Evolutionary conservation across 2,797 vertebrate genomes (phyloP).

Genomic region (Cottoperca gobio): DNA sequence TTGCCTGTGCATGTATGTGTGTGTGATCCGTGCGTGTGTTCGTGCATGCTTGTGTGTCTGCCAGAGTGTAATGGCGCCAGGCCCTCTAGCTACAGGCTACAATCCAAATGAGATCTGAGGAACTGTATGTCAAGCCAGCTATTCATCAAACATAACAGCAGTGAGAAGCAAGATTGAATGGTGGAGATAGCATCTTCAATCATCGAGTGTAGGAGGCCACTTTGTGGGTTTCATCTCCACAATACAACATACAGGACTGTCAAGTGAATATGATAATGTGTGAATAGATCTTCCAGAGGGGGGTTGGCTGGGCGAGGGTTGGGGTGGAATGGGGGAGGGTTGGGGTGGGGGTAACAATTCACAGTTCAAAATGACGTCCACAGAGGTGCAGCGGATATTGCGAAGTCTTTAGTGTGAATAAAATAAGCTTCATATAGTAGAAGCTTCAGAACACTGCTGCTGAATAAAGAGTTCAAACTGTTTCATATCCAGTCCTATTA

Average conservation of each 20-base stretch:
- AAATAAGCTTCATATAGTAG: conserved; percentile 11
- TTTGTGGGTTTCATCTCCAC: conserved; percentile 65
- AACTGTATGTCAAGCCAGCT: conserved; percentile 71
- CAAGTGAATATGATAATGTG: conserved; percentile 66
- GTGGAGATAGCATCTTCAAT: conserved; percentile 72
- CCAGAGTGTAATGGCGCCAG: conserved; percentile 54
- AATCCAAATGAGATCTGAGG: conserved; percentile 75
- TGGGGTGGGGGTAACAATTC: conserved; percentile 35
- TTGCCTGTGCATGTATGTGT: conserved; percentile 19
- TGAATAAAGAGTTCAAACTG: conserved; percentile 1
- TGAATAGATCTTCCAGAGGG: conserved; percentile 44
- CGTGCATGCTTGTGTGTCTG: conserved; percentile 16
- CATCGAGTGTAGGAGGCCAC: conserved; percentile 59
- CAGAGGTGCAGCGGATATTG: conserved; percentile 30
- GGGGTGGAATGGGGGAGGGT: background rate
- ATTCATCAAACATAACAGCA: conserved; percentile 74
- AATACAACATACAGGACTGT: conserved; percentile 59
- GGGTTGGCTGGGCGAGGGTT: background rate
- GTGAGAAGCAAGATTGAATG: conserved; percentile 62
- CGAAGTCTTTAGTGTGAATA: conserved; percentile 33
- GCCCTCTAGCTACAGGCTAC: conserved; percentile 62
- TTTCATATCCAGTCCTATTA: background rate
- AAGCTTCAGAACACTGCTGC: background rate
- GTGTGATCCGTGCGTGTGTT: background rate
- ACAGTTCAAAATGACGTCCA: conserved; percentile 37